phyloP scores from a whole-genome alignment of 2,113 vertebrate genomes.

The Labrus mixtus region DNA sequence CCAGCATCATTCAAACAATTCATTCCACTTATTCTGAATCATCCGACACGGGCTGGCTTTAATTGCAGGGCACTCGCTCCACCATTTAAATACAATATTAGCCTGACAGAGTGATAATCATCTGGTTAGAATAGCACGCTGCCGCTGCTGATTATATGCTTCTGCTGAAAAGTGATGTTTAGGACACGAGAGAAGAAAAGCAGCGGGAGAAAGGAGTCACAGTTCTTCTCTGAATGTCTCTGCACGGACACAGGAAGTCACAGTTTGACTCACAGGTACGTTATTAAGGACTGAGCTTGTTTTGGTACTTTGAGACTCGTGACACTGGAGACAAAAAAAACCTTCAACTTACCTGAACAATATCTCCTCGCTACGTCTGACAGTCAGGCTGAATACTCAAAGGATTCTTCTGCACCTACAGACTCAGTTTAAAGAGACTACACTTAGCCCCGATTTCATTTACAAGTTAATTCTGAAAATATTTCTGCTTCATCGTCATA shows the following conservation, averaged over 20 bases:
- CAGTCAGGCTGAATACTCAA: background rate
- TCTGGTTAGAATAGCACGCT: conserved; percentile 3
- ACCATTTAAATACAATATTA: conserved; percentile 31
- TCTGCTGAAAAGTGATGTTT: background rate
- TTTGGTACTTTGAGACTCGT: background rate
- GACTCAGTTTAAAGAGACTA: no score
- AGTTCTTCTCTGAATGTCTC: background rate
- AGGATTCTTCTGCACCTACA: background rate
- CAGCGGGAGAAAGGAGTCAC: background rate
- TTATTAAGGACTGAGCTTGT: conserved; percentile 4
- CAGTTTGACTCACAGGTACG: conserved; percentile 3
- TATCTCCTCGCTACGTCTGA: background rate
- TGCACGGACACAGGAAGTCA: background rate
- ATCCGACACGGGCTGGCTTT: conserved; percentile 2
- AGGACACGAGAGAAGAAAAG: background rate
- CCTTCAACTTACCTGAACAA: background rate
- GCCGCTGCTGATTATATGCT: conserved; percentile 20
- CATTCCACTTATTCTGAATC: conserved; percentile 19
- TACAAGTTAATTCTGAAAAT: no score
- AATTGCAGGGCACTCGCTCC: conserved; percentile 11
- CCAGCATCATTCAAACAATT: conserved; percentile 5
- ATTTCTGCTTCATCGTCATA: no score
- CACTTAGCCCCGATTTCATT: no score
- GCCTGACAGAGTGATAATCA: conserved; percentile 37
- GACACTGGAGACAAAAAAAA: conserved; percentile 13